Evolutionary conservation across 2,888 invertebrate genomes (phyloP), one percentile per base, ranked within the genome.

Genomic region (Hoplodrina blanda): DNA sequence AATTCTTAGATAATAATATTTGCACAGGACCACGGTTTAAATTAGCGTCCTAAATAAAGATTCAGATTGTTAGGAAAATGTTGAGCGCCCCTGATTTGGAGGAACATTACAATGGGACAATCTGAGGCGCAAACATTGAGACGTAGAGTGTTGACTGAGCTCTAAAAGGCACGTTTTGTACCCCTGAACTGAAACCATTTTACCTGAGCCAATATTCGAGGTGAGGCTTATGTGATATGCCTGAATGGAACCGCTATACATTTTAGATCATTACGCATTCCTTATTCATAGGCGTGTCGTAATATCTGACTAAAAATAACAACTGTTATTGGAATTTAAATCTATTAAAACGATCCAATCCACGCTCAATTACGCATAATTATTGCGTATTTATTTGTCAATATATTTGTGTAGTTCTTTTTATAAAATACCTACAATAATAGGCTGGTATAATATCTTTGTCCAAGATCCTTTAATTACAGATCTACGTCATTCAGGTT

Each of bases 121-220:
- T 78, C 78, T 77, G 65, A 73, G 74, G 60, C 68, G 81, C 81
- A 83, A 85, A 82, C 84, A 73, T 61, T 55, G 70, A 57, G 71
- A 61, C 50, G 57, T 54, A 15, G 75, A 89, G 87, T 92, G 89
- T 92, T 92, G 87, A 90, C 91, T 81, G 76, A 86, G 82, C 91
- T 92, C 85, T 80, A 88, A 81, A 85, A 87, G 87, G 84, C 86
- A 85, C 85, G 91, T 91, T 90, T 82, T 78, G 81, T 78, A 87
- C 85, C 85, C 76, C 88, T 88, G 88, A 87, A 80, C 86, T 87
- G 83, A 88, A 89, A 90, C 85, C 82, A 81, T 89, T 91, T 91
- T 89, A 87, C 88, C 87, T 90, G 85, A 84, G 79, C 87, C 89
- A 90, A 92, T 87, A 91, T 88, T 88, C 87, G 78, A 62, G 54